Evolutionary conservation across 2,113 vertebrate genomes (phyloP).

Genomic region (Labeo rohita): DNA sequence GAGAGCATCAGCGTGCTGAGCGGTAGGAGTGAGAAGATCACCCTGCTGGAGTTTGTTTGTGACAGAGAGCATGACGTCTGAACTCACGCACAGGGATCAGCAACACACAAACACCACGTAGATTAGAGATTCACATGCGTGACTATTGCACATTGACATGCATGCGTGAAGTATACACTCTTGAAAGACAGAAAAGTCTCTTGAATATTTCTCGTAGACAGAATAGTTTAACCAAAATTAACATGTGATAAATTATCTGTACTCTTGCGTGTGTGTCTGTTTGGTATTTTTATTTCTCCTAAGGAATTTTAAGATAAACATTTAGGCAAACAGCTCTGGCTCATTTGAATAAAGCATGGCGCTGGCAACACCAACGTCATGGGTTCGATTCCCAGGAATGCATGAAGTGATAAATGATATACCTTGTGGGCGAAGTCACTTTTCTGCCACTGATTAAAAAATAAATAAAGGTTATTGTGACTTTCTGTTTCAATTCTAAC

Average conservation of each 20-base stretch:
- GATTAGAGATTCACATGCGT: neutral
- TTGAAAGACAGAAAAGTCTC: neutral
- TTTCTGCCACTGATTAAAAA: too few species aligned
- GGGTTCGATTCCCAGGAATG: neutral
- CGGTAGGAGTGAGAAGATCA: slow-evolving; percentile 47
- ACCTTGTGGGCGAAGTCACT: neutral
- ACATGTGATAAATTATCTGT: neutral
- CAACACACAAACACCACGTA: slow-evolving; percentile 15
- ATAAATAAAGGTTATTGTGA: too few species aligned
- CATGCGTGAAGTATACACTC: neutral
- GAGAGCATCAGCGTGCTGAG: slow-evolving; percentile 48
- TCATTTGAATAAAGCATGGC: neutral
- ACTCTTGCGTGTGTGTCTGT: neutral
- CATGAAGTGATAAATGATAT: neutral
- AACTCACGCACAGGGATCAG: slow-evolving; percentile 17
- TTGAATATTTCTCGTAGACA: neutral
- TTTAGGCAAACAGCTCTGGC: neutral
- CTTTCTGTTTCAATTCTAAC: too few species aligned
- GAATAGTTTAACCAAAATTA: too few species aligned
- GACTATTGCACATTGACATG: neutral
- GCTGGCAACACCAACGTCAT: neutral
- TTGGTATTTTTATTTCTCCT: neutral
- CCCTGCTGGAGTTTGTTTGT: slow-evolving; percentile 47
- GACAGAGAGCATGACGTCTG: slow-evolving; percentile 30
- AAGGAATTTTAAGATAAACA: neutral